These are phyloP conservation scores for Steinernema hermaphroditum DNA, from an alignment of 2,888 invertebrate species.

Conservation along the genomic window DNA sequence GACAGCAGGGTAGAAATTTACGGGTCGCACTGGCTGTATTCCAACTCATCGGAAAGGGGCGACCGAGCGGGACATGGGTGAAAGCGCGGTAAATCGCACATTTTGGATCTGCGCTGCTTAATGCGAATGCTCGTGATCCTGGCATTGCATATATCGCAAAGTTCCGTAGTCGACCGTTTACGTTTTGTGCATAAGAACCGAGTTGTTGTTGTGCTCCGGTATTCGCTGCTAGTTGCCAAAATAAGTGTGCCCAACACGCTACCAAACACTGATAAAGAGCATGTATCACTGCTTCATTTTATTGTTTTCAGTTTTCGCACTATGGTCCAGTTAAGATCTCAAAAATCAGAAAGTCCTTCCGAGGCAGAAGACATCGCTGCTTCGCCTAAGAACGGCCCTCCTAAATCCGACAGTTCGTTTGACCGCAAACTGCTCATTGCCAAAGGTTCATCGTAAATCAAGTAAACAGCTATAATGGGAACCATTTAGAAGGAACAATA, in stretches of 20 bases:
- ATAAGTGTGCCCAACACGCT: no score
- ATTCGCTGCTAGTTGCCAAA: no score
- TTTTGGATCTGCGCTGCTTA: slow-evolving; percentile 1
- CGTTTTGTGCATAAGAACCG: no score
- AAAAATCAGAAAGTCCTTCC: neutral
- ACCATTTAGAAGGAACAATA: slow-evolving; percentile 1
- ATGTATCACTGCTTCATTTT: no score
- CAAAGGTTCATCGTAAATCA: neutral
- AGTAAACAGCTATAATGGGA: neutral
- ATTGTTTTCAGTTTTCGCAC: no score
- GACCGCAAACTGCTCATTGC: neutral
- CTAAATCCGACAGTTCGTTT: neutral
- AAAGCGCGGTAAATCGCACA: slow-evolving; percentile 17
- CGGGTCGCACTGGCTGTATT: neutral
- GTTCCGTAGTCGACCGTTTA: no score
- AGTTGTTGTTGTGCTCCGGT: no score
- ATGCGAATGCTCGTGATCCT: no score
- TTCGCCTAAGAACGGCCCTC: neutral
- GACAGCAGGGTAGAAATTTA: slow-evolving; percentile 2
- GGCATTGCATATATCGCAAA: no score
- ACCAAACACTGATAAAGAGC: no score
- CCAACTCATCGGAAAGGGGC: neutral
- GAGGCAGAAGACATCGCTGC: neutral
- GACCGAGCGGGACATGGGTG: neutral
- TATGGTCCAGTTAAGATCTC: neutral